These are phyloP conservation scores for Spodoptera littoralis DNA, from an alignment of 2,888 invertebrate species.

Conservation along the genomic window DNA sequence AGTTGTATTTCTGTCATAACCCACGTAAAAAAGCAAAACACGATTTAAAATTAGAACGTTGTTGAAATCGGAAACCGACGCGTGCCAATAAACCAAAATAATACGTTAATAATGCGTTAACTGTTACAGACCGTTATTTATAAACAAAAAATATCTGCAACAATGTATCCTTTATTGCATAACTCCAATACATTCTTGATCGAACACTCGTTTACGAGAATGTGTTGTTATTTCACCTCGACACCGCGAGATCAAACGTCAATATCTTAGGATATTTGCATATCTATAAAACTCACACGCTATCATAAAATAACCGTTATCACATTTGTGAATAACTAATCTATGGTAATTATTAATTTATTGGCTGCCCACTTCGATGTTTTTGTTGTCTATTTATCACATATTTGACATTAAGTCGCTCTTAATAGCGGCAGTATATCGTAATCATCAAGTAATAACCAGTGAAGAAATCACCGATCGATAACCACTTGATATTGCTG, in stretches of 20 bases:
- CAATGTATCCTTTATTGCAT: conserved; percentile 51
- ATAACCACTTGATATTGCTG: conserved; percentile 52
- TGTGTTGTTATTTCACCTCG: conserved; percentile 40
- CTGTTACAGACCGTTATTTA: conserved; percentile 53
- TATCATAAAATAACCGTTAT: conserved; percentile 44
- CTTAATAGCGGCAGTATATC: conserved; percentile 48
- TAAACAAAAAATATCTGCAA: conserved; percentile 51
- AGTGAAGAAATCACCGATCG: conserved; percentile 57
- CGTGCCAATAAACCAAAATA: conserved; percentile 72
- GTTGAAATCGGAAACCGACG: conserved; percentile 65
- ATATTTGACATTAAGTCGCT: conserved; percentile 48
- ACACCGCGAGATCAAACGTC: conserved; percentile 25
- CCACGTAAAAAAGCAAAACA: conserved; percentile 57
- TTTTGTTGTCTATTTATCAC: conserved; percentile 51
- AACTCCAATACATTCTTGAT: conserved; percentile 38
- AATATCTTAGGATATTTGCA: conserved; percentile 35
- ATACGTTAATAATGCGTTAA: conserved; percentile 53
- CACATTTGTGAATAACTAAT: conserved; percentile 43
- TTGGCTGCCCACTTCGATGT: conserved; percentile 32
- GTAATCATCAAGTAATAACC: conserved; percentile 53
- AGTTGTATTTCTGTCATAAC: conserved; percentile 53
- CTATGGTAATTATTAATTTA: conserved; percentile 56
- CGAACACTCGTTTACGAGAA: conserved; percentile 25
- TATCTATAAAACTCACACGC: conserved; percentile 13
- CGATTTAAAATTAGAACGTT: conserved; percentile 66